These are phyloP conservation scores for Sebastiscus albofasciatus DNA, from an alignment of 2,797 vertebrate species.

Conservation along the genomic window DNA sequence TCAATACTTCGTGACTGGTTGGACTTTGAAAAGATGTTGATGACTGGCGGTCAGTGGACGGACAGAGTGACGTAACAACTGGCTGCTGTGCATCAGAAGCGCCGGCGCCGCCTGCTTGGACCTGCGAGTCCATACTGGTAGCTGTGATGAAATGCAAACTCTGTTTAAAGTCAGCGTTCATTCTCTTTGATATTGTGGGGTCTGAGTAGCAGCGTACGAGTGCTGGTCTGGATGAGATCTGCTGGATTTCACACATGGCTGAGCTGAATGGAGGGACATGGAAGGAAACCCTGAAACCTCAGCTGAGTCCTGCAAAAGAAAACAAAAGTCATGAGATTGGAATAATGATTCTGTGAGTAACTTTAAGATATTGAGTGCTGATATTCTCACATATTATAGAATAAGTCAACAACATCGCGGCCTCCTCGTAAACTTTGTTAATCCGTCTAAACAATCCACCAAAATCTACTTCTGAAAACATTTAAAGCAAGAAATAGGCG, in stretches of 20 bases:
- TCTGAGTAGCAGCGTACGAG: background rate
- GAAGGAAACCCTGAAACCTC: background rate
- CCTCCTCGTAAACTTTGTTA: background rate
- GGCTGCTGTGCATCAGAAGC: slow-evolving; percentile 5
- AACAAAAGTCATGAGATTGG: background rate
- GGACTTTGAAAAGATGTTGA: slow-evolving; percentile 42
- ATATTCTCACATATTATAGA: background rate
- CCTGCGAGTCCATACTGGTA: slow-evolving; percentile 34
- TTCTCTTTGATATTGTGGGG: background rate
- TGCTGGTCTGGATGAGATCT: background rate
- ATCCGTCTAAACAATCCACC: too few species aligned
- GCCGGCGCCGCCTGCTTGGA: background rate
- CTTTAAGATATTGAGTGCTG: background rate
- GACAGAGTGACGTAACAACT: background rate
- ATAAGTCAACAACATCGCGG: background rate
- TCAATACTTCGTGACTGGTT: slow-evolving; percentile 42
- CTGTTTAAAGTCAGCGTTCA: background rate
- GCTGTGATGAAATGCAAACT: background rate
- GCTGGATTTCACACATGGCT: background rate
- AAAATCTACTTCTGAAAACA: too few species aligned
- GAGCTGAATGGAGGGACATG: background rate
- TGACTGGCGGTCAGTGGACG: slow-evolving; percentile 12
- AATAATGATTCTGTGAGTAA: background rate
- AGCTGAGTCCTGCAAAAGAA: slow-evolving; percentile 25
- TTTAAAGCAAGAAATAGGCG: too few species aligned